phyloP scores from a whole-genome alignment of 2,888 invertebrate species.

The Chloroclysta siterata region DNA sequence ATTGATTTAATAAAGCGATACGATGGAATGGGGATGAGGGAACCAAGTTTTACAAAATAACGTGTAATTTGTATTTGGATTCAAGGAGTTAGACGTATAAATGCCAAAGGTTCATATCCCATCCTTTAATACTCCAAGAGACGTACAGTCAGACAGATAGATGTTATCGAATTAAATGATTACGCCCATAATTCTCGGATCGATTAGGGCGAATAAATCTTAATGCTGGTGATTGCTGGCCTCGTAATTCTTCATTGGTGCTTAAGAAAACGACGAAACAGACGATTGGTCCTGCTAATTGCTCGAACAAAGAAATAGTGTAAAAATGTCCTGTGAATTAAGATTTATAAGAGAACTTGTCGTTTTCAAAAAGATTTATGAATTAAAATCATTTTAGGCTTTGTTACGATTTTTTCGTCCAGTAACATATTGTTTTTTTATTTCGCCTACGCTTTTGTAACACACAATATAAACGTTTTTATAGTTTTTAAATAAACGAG shows the following conservation, averaged over 20 bases:
- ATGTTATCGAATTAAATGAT: conserved; percentile 34
- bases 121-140: conserved; percentile 7
- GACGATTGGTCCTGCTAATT: conserved; percentile 28
- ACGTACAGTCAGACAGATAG: conserved; percentile 27
- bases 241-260: conserved; percentile 30
- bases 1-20: too few relatives aligned
- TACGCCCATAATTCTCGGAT: conserved; percentile 30
- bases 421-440: too few relatives aligned
- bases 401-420: too few relatives aligned
- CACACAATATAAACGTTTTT: too few relatives aligned
- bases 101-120: too few relatives aligned
- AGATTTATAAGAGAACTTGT: conserved; percentile 19
- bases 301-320: conserved; percentile 23
- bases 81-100: not conserved
- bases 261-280: conserved; percentile 23
- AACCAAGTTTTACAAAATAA: too few relatives aligned
- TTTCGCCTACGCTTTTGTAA: too few relatives aligned
- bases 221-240: conserved; percentile 23
- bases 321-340: conserved; percentile 23
- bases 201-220: conserved; percentile 33
- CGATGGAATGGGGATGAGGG: too few relatives aligned
- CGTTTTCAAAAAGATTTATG: not conserved
- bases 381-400: not conserved
- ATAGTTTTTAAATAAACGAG: too few relatives aligned
- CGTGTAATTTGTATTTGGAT: too few relatives aligned